Evolutionary conservation across 2,888 invertebrate genomes (phyloP), one percentile per base, ranked within the genome.

Genomic region (Psococerastis gibbosa): DNA sequence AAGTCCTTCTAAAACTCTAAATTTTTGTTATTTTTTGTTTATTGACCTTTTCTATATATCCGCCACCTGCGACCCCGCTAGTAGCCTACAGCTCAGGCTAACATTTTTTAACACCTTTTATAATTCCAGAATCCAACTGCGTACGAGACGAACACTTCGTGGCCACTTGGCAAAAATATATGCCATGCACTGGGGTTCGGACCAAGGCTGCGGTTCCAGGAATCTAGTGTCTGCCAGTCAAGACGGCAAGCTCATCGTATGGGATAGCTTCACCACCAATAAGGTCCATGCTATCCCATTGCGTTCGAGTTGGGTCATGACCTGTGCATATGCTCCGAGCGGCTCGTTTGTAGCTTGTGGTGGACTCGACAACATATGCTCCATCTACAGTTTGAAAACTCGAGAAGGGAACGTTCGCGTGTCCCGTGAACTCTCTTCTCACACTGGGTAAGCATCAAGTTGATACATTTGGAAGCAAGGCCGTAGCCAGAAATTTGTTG

Each of bases 151-250:
- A 56, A 99, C 98, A 53, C 78, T 99, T 60, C 80, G 98, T 55
- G 98, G 98, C 49, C 98, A 98, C 67, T 77, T 99, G 68, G 98
- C 98, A 60, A 98, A 98, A 78, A 99, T 98, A 66, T 99, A 99
- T 69, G 98, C 98, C 55, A 99, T 99, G 98, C 98, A 99, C 67
- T 98, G 98, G 98, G 95, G 95, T 56, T 88, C 89, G 57, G 98
- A 98, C 67, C 94, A 94, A 54, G 79, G 75, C 70, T 64, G 38
- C 38, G 38, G 32, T 59, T 60, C 42, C 62, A 73, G 94, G 70
- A 94, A 95, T 71, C 73, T 98, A 66, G 98, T 99, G 56, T 97
- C 97, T 46, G 98, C 98, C 55, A 94, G 94, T 57, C 98, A 98
- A 71, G 98, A 98, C 71, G 98, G 98, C 60, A 98, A 75, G 23